phyloP scores from a whole-genome alignment of 2,888 invertebrate species.

The Strigamia crassipes region DNA sequence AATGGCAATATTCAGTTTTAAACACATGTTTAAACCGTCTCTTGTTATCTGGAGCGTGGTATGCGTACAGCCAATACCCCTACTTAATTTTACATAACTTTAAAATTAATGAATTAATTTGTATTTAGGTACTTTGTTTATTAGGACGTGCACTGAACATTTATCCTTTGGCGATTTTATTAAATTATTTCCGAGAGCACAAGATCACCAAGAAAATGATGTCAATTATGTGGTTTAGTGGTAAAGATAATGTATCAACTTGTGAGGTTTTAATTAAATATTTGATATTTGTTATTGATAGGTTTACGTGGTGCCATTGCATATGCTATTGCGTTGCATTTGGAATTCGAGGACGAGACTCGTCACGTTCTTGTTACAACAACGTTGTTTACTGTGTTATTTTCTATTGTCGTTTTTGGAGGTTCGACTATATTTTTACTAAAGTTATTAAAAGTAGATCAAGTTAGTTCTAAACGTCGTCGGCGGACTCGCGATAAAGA shows the following conservation, averaged over 20 bases:
- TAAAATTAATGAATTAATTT: not conserved
- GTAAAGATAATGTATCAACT: conserved; percentile 60
- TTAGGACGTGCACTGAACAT: conserved; percentile 95
- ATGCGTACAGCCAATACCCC: conserved; percentile 53
- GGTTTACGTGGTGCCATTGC: conserved; percentile 96
- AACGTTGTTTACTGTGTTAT: conserved; percentile 94
- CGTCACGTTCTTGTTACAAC: conserved; percentile 96
- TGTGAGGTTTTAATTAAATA: not conserved
- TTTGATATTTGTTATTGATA: conserved; percentile 49
- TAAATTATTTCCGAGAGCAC: conserved; percentile 95
- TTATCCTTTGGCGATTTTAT: conserved; percentile 88
- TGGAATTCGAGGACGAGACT: conserved; percentile 91
- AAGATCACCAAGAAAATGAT: conserved; percentile 98
- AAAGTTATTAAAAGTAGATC: conserved; percentile 79
- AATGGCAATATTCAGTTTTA: conserved; percentile 90
- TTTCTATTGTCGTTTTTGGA: conserved; percentile 92
- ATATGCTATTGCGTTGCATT: conserved; percentile 93
- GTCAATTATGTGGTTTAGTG: conserved; percentile 99
- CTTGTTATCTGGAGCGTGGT: conserved; percentile 92
- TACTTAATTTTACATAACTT: not conserved
- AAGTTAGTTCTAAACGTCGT: conserved; percentile 55
- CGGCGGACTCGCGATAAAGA: conserved; percentile 65
- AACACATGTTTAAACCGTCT: conserved; percentile 82
- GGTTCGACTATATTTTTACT: conserved; percentile 97
- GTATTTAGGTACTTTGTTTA: conserved; percentile 72